These are phyloP conservation scores for Dasypolia templi DNA, from an alignment of 2,888 invertebrate species.

Conservation along the genomic window DNA sequence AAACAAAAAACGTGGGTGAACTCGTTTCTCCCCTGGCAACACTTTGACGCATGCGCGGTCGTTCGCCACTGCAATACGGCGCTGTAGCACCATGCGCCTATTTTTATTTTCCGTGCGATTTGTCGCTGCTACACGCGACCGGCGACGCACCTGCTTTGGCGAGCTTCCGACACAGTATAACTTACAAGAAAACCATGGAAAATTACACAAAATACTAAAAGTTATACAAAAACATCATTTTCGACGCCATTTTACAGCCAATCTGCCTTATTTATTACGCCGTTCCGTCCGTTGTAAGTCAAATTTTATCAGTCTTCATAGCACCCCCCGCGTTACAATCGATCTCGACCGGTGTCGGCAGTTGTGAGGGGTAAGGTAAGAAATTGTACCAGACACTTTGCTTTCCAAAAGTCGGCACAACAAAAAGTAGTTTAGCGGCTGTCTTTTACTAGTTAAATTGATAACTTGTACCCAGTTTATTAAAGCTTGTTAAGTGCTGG, in stretches of 20 bases:
- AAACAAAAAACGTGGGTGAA: constrained; percentile 32
- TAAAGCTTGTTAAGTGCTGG: too few species aligned
- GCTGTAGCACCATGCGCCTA: constrained; percentile 78
- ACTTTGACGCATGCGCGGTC: constrained; percentile 82
- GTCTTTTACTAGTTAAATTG: too few species aligned
- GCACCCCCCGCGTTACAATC: constrained; percentile 26
- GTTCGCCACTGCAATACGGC: constrained; percentile 88
- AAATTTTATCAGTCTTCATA: constrained; percentile 4
- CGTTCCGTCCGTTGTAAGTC: background rate
- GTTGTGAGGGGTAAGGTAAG: constrained; percentile 34
- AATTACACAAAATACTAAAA: background rate
- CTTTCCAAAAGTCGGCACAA: background rate
- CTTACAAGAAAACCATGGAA: constrained; percentile 21
- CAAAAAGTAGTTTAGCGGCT: background rate
- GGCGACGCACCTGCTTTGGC: constrained; percentile 30
- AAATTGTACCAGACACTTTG: constrained; percentile 11
- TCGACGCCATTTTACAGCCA: background rate
- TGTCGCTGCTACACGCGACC: constrained; percentile 56
- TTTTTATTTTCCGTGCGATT: constrained; percentile 76
- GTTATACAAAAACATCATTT: background rate
- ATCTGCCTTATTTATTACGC: background rate
- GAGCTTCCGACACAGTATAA: constrained; percentile 14
- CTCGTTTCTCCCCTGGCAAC: constrained; percentile 67
- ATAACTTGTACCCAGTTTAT: too few species aligned
- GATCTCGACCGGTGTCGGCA: constrained; percentile 41